Evolutionary conservation across 1,140 invertebrate species (phyloP), one percentile per base, ranked within the genome.

Genomic region (Pogonomyrmex californicus): DNA sequence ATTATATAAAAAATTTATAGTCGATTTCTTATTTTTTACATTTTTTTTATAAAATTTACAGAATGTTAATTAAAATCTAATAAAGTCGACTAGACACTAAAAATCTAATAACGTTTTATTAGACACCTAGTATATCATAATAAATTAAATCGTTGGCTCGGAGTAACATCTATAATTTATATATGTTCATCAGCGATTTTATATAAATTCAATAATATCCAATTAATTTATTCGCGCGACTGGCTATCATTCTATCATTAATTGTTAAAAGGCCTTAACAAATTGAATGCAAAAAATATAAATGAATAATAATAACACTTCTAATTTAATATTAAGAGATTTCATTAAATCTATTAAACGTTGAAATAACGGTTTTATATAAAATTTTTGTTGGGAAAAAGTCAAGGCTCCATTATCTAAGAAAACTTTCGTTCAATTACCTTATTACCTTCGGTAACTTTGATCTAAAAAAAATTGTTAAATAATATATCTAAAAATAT

Each of bases 161-260:
- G 7, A 10, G 33, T 36, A 30, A 36, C 41, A 75, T 83, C 58
- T 83, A 83, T 83, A 83, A 49, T 83, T 75, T 49, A 75, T 33
- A 33, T 23, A 12, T 6, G 1, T 60, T 73, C 41, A 60, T 23
- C 76, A 36, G 17, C 60, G 44, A 83, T 75, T 44, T 9, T 30
- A 12, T 12, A 49, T 41, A 49, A 75, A 49, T 62, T 68, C 17
- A 47, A 33, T 38, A 47, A 66, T 71, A 36, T 83, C 12, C 41
- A 47, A 83, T 75, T 83, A 75, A 83, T 75, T 60, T 38, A 73
- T 47, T 83, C 44, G 54, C 33, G 38, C 2, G 36, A 47, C 14
- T 56, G 12, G 2, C 10, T 23, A 36, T 23, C 14, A 36, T 47
- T 71, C n/a, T 82, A 68, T 81, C 63, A 73, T 73, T 73, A 82